These are phyloP conservation scores for Lasioglossum calceatum DNA, from an alignment of 2,888 invertebrate species.

Conservation along the genomic window DNA sequence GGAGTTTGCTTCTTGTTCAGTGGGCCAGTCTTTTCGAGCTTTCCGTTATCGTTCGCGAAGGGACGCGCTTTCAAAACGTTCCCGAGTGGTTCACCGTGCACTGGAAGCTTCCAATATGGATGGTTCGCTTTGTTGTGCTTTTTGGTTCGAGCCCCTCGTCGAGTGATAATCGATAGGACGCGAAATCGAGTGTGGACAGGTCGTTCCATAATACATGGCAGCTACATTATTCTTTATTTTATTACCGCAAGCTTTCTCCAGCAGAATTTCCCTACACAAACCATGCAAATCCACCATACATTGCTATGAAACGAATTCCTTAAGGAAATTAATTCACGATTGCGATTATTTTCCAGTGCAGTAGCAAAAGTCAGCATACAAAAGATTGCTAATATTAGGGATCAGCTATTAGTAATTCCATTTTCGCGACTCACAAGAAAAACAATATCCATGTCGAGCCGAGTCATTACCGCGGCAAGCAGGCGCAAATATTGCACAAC, in stretches of 20 bases:
- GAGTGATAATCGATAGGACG: conserved; percentile 14
- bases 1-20: background rate
- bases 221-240: background rate
- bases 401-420: background rate
- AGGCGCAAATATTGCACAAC: background rate
- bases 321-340: no score
- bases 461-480: background rate
- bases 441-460: background rate
- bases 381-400: background rate
- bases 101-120: background rate
- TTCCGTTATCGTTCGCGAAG: conserved; percentile 9
- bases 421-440: background rate
- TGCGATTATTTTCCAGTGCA: background rate
- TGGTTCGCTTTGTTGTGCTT: conserved; percentile 19
- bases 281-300: no score
- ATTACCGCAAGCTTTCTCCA: background rate
- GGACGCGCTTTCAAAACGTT: conserved; percentile 11
- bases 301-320: no score
- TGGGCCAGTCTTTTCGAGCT: background rate
- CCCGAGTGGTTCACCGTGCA: conserved; percentile 1
- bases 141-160: background rate
- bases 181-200: background rate
- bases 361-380: no score
- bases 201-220: background rate
- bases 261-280: no score